A percentile compares a stretch with the other conserved stretches of the same genome.
These are phyloP conservation scores for Fragum fragum DNA, from an alignment of 2,888 invertebrate genomes.

Conservation along the genomic window DNA sequence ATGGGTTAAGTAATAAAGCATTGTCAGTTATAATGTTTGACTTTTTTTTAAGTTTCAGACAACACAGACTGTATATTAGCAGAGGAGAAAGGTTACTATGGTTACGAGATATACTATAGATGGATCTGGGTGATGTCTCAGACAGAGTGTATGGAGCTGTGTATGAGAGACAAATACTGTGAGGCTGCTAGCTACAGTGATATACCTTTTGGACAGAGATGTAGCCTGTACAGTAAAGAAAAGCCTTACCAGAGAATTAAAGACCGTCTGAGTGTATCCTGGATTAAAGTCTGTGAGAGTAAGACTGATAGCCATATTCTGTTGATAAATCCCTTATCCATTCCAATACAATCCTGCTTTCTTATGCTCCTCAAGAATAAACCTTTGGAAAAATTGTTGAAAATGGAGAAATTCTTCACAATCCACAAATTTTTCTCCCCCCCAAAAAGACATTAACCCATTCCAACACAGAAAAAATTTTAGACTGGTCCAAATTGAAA, in stretches of 20 bases:
- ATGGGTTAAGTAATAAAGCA: too few species aligned
- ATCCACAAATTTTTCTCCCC: too few species aligned
- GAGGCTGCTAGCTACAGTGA: conserved; percentile 19
- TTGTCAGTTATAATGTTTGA: too few species aligned
- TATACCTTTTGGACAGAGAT: conserved; percentile 30
- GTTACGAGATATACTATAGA: conserved; percentile 11
- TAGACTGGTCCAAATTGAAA: too few species aligned
- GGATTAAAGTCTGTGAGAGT: conserved; percentile 30
- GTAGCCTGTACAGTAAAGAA: conserved; percentile 19
- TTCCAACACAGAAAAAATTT: too few species aligned
- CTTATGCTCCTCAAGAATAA: too few species aligned
- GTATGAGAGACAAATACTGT: conserved; percentile 6
- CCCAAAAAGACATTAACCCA: too few species aligned
- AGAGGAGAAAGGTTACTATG: conserved; percentile 33
- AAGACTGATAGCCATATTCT: too few species aligned
- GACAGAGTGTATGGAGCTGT: conserved; percentile 13
- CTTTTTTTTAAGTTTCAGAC: background rate
- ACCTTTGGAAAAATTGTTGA: too few species aligned
- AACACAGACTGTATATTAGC: conserved; percentile 6
- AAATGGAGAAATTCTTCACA: too few species aligned
- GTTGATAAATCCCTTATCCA: too few species aligned
- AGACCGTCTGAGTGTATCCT: conserved; percentile 10
- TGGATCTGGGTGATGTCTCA: background rate
- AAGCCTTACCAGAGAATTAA: conserved; percentile 1
- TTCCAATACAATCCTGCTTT: too few species aligned